Evolutionary conservation across 2,797 vertebrate species (phyloP).

Genomic region (Pipistrellus pipistrellus): DNA sequence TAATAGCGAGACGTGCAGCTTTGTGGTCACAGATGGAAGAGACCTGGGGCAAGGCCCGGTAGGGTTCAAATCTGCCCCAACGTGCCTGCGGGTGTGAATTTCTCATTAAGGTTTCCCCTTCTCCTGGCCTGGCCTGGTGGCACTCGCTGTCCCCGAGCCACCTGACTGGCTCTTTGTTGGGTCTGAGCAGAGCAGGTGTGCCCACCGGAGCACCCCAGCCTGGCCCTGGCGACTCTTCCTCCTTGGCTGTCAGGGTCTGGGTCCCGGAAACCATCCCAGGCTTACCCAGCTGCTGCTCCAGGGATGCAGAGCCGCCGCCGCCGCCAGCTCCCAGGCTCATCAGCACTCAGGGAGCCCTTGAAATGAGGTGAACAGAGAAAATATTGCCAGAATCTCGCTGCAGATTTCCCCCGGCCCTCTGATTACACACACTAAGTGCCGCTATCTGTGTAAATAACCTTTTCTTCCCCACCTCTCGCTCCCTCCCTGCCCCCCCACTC

Average conservation of each 20-base stretch:
- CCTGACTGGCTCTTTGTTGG: background rate
- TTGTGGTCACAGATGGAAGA: constrained; percentile 49
- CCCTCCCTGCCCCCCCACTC: constrained; percentile 56
- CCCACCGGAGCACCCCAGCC: background rate
- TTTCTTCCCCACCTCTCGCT: constrained; percentile 64
- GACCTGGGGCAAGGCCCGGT: constrained; percentile 4
- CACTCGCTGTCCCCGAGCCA: background rate
- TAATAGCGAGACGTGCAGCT: constrained; percentile 40
- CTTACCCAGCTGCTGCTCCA: constrained; percentile 50
- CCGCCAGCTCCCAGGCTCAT: constrained; percentile 71
- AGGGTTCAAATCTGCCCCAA: background rate
- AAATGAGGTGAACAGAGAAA: constrained; percentile 84
- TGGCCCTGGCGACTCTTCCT: constrained; percentile 60
- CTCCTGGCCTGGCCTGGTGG: background rate
- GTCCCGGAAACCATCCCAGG: constrained; percentile 47
- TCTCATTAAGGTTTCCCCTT: background rate
- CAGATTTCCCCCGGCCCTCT: constrained; percentile 51
- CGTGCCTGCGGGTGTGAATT: background rate
- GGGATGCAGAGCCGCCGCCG: constrained; percentile 70
- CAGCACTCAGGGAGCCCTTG: constrained; percentile 81
- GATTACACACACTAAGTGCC: constrained; percentile 78
- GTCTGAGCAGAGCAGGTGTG: background rate
- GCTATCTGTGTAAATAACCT: constrained; percentile 85
- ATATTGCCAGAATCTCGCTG: constrained; percentile 78
- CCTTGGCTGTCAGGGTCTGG: constrained; percentile 68